These are phyloP conservation scores for Limenitis arthemis DNA, from an alignment of 2,888 invertebrate species.

Conservation along the genomic window DNA sequence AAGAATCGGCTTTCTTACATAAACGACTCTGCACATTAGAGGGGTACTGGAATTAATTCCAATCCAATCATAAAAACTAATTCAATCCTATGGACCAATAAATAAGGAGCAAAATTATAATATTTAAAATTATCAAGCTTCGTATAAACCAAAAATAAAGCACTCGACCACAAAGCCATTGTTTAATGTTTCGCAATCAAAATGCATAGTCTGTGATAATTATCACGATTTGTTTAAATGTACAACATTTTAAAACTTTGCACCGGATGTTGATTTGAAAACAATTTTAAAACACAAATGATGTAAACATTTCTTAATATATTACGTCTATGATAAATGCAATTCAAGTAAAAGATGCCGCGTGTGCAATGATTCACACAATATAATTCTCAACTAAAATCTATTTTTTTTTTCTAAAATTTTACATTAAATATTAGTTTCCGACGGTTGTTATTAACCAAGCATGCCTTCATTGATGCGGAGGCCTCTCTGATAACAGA, in stretches of 20 bases:
- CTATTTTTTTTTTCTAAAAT: too few species aligned
- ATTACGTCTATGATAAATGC: conserved; percentile 19
- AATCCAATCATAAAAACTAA: too few species aligned
- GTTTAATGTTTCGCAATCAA: background rate
- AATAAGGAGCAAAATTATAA: background rate
- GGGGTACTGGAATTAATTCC: too few species aligned
- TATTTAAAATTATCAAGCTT: too few species aligned
- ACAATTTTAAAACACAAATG: background rate
- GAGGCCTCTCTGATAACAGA: conserved; percentile 20
- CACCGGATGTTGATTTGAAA: background rate
- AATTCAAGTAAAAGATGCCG: conserved; percentile 13
- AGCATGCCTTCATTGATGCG: conserved; percentile 19
- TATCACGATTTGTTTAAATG: conserved; percentile 2
- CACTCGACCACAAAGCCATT: background rate
- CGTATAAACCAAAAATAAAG: too few species aligned
- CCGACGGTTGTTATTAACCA: conserved; percentile 10
- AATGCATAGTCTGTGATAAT: background rate
- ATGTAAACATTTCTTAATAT: conserved; percentile 20
- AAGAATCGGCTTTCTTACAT: too few species aligned
- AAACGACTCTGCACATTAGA: too few species aligned
- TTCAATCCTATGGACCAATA: background rate
- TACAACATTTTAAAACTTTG: conserved; percentile 4
- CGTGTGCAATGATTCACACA: conserved; percentile 13
- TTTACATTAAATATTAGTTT: conserved; percentile 11
- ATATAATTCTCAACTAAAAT: background rate